Conservation (phyloP, 2,888 invertebrate species). For the Hypomecis atomaria region DNA sequence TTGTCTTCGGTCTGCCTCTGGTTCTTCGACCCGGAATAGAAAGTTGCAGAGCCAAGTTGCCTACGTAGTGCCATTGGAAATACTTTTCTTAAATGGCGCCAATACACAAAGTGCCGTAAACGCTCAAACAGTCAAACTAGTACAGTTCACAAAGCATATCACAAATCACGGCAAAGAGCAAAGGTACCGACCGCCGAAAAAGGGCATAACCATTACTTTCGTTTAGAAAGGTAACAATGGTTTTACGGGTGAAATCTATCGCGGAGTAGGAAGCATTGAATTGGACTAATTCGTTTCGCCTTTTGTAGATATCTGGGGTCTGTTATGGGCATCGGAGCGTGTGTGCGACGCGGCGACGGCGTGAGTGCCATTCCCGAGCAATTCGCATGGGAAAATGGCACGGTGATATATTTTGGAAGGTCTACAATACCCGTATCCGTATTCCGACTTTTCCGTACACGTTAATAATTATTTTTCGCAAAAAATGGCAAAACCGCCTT, state of each 20-base stretch:
- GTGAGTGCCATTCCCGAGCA: conserved; percentile 36
- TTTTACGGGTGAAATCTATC: conserved; percentile 65
- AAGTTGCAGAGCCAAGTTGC: background rate
- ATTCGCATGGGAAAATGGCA: conserved; percentile 41
- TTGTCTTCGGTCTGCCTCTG: no score
- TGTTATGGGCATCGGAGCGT: conserved; percentile 60
- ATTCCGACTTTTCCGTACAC: no score
- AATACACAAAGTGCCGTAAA: background rate
- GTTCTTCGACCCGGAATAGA: no score
- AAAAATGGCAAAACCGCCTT: no score
- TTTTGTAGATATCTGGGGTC: conserved; percentile 70
- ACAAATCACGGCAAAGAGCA: conserved; percentile 67
- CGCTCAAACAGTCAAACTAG: conserved; percentile 33
- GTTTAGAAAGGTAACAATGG: conserved; percentile 49
- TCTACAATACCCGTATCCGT: no score
- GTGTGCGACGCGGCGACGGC: conserved; percentile 54
- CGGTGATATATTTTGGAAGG: background rate
- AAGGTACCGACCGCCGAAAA: conserved; percentile 69
- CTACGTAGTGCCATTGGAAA: background rate
- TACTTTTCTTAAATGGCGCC: conserved; percentile 1
- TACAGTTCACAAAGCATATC: conserved; percentile 55
- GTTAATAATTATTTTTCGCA: no score
- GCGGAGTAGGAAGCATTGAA: conserved; percentile 64
- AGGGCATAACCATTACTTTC: conserved; percentile 71
- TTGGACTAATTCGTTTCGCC: conserved; percentile 77